Evolutionary conservation across 2,888 invertebrate genomes (phyloP).

Genomic region (Cosmia trapezina): DNA sequence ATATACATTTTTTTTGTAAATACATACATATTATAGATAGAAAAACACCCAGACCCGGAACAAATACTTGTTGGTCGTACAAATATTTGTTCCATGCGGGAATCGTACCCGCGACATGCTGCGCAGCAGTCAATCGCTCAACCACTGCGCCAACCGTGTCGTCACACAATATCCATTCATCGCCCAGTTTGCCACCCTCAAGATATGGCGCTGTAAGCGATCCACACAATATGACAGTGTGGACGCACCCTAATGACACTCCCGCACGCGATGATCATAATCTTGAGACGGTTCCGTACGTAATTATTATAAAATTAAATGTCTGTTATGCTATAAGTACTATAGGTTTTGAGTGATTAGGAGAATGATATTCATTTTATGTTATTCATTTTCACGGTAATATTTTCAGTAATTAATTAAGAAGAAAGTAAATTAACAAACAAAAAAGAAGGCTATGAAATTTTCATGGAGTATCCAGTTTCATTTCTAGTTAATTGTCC

Average conservation of each 20-base stretch:
- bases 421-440: not conserved
- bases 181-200: constrained; percentile 50
- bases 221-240: constrained; percentile 74
- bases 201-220: constrained; percentile 55
- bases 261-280: constrained; percentile 77
- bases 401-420: not conserved
- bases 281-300: constrained; percentile 73
- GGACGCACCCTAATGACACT: constrained; percentile 79
- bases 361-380: constrained; percentile 21
- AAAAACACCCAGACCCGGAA: too few relatives aligned
- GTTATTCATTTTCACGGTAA: not conserved
- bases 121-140: too few relatives aligned
- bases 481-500: not conserved
- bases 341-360: not conserved
- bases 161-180: constrained; percentile 39
- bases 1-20: too few relatives aligned
- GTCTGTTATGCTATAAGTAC: constrained; percentile 18
- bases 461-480: not conserved
- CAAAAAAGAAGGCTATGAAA: not conserved
- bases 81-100: too few relatives aligned
- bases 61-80: too few relatives aligned
- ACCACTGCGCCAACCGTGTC: too few relatives aligned
- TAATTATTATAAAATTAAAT: constrained; percentile 59
- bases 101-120: too few relatives aligned
- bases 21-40: too few relatives aligned